Base-by-base conservation (phyloP, 2,888 invertebrate genomes). In the Spisula solida region DNA sequence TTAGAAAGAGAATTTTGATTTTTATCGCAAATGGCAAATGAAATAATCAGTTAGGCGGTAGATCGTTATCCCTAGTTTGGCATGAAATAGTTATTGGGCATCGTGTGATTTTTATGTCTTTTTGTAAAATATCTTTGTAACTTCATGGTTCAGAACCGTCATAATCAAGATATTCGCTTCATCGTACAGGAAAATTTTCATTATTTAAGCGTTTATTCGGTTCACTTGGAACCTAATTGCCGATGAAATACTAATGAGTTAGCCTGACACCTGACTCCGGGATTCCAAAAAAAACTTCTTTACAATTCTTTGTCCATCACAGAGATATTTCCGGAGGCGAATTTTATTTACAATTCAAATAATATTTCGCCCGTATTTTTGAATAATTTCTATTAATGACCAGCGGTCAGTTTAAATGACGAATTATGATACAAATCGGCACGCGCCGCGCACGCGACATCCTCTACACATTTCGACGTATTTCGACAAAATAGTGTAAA, bases 261-360 rank as follows among this genome's bases (percentile, higher is more conserved):
- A 82, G 60, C 48, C 31, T 75, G 70, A 25, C 89, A 86, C 84
- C 83, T 81, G 80, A 83, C 83, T 86, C 75, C 78, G 25, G 25
- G 81, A 86, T 80, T 31, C 55, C 86, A 75, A 82, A 86, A 85
- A n/a, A 79, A 66, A 31, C 60, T 60, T 47, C 81, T 75, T 84
- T 83, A 34, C 5, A 10, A n/a, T 79, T 66, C 88, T 88, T 90
- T 90, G 90, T 90, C 88, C 88, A 88, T 81, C 78, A 51, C 78
- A 31, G 29, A 66, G 70, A 82, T 79, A 70, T 48, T 51, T 83
- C 88, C 78, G 31, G 29, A 82, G 87, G 87, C 83, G 31, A 87
- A 48, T 56, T 85, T 31, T 85, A 88, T 88, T 88, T 88, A 88
- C 88, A 88, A 80, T 88, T 88, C 84, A 81, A 88, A 87, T 82